Evolutionary conservation across 1,140 invertebrate species (phyloP), one percentile per base, ranked within the genome.

Genomic region (Drosophila ercepeae): DNA sequence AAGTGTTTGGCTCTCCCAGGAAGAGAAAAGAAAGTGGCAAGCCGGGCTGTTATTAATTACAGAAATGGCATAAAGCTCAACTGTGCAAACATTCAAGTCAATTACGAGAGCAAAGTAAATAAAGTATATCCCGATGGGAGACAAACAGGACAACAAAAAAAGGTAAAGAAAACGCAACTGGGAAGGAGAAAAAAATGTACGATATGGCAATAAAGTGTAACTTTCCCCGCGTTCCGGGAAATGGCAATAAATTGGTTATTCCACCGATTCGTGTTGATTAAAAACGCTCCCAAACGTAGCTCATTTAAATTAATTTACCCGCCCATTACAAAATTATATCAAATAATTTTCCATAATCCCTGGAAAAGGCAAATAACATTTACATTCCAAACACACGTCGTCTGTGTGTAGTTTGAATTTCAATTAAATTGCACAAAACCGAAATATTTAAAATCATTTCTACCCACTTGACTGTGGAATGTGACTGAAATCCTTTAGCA

Each of bases 21-120:
- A 46, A 3, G 11, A 34, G n/a, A 27, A 21, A 9, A 7, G 25
- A 23, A 16, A 16, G 36, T 32, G 29, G 29, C 4, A 27, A 14
- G 48, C 49, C 41, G 36, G 57, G 49, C 27, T 51, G 57, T 73
- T 63, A 73, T 73, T 73, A 73, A 73, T 73, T 73, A 73, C 69
- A 73, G 69, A 63, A 73, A 73, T 63, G 69, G 64, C 64, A 57
- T 34, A 55, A 69, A 69, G 50, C 68, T 54, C 69, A 48, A 63
- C 68, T 73, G 69, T 21, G 68, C 69, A 72, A 72, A 72, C 69
- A 73, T 72, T 72, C 54, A 48, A 52, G 67, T 70, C 68, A 72
- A 71, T 71, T 68, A 67, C 61, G 41, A 36, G 46, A 34, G 64
- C 39, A 65, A 64, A 46, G 48, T 8, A 36, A 64, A 67, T 45